Base-by-base conservation (phyloP, 2,888 invertebrate species). In the Calameuta pallipes region DNA sequence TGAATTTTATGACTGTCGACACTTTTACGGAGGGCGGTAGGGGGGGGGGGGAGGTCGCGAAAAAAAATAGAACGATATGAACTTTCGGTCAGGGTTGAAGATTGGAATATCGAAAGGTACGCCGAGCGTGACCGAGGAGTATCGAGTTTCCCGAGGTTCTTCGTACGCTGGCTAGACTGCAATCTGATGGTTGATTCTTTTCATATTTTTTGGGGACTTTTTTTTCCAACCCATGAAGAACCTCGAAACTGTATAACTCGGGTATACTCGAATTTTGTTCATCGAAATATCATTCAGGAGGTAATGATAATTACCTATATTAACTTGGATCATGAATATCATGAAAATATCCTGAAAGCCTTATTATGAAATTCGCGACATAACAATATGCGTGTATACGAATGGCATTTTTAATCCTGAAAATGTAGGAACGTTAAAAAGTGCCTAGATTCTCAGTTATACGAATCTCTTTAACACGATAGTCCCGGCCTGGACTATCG, bases 21-120 rank as follows among this genome's bases (percentile, higher is more conserved):
- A 9, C 23, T 56, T 56, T 56, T 15, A 23, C 9, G 2, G 9
- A 1, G 9, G 30, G 23, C 0, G 4, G 0, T 3, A 11, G 30
- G 33, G 33, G 30, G 30, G 30, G 0, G 23, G 11, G 71, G 71
- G 13, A 3, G 30, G 12, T 33, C 71, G 6, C 33, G 71, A 11
- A 15, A 71, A 71, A 33, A 33, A 33, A 30, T 71, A 31, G 30
- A 30, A 15, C 71, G 71, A 30, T 30, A 71, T 15, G 71, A 35
- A 30, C 33, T 13, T 71, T 71, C 23, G 33, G 34, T 71, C 71
- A 35, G 71, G 71, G 71, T 30, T 23, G 71, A 35, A 84, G 78
- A 76, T 73, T 75, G 73, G 80, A 79, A 79, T 80, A 84, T 83
- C 82, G 82, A 83, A 84, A 82, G 74, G 78, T 77, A 78, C 78